Percentiles rank a stretch among this genome's conserved stretches.
These are phyloP conservation scores for Peromyscus eremicus DNA, from an alignment of 2,797 vertebrate species.

Conservation along the genomic window DNA sequence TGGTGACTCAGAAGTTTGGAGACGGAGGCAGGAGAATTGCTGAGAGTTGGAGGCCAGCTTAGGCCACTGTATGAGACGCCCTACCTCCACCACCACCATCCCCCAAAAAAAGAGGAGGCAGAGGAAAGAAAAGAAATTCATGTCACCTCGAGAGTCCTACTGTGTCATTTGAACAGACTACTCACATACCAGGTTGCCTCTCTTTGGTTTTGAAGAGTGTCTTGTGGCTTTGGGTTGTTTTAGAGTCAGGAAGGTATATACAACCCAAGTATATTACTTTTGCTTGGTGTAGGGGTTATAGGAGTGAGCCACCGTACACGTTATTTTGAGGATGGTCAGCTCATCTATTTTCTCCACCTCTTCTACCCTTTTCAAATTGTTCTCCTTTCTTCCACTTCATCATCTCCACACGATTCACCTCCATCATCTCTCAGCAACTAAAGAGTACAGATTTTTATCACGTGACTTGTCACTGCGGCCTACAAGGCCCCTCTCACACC, in stretches of 20 bases:
- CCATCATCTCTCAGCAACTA: neutral
- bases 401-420: neutral
- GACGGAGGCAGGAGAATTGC: neutral
- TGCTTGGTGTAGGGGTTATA: neutral
- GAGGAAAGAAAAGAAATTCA: neutral
- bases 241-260: neutral
- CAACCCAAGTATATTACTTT: neutral
- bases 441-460: neutral
- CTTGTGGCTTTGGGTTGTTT: neutral
- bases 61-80: neutral
- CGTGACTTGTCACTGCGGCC: neutral
- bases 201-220: neutral
- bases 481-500: neutral
- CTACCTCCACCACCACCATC: too few relatives aligned
- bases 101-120: neutral
- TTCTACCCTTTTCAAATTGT: neutral
- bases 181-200: neutral
- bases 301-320: neutral
- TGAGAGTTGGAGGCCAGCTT: neutral
- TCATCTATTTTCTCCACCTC: neutral
- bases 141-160: neutral
- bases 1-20: neutral
- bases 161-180: neutral
- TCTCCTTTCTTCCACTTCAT: neutral
- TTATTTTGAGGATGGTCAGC: neutral